Evolutionary conservation across 2,113 vertebrate species (phyloP).

Genomic region (Nettapus auritus): DNA sequence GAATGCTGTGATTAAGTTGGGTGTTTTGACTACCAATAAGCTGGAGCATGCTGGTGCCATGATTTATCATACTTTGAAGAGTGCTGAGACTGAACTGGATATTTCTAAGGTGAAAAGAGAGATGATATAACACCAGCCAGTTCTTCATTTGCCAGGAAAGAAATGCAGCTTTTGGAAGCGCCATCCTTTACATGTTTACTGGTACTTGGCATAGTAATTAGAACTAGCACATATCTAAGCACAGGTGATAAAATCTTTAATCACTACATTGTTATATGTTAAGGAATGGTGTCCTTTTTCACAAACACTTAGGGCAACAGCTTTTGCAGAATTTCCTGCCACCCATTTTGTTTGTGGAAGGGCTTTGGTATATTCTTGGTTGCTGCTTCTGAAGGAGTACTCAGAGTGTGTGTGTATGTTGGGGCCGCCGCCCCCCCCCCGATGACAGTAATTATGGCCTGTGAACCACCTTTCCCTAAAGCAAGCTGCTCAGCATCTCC

Average conservation of each 20-base stretch:
- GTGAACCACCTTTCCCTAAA: not conserved
- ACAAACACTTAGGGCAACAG: not conserved
- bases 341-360: not conserved
- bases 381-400: not conserved
- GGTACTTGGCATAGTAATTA: not conserved
- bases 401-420: too few relatives aligned
- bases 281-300: not conserved
- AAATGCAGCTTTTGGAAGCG: not conserved
- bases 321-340: not conserved
- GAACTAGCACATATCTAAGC: not conserved
- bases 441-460: accelerated
- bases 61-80: not conserved
- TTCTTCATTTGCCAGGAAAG: not conserved
- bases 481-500: not conserved
- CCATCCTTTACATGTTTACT: not conserved
- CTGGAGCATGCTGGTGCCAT: not conserved
- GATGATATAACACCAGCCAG: not conserved
- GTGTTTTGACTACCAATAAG: not conserved
- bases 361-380: not conserved
- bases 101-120: not conserved
- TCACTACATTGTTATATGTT: not conserved
- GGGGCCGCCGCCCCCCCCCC: too few relatives aligned
- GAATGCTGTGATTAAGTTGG: conserved; percentile 11
- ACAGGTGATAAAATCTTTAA: not conserved
- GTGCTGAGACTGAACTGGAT: not conserved